Evolutionary conservation across 2,888 invertebrate species (phyloP).

Genomic region (Apomyelois bistriatella): DNA sequence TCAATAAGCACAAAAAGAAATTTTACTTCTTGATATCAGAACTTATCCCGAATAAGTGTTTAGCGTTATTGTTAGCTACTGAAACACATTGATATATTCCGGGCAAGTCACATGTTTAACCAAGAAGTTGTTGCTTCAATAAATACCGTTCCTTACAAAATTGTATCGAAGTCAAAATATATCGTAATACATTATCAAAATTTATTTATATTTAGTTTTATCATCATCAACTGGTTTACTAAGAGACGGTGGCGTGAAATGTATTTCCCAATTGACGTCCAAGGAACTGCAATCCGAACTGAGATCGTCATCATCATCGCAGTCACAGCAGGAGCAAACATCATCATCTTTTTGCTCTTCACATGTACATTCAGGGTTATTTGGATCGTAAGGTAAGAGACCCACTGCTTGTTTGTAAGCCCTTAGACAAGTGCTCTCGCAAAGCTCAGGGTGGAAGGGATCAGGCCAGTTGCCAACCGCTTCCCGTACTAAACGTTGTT

Average conservation of each 20-base stretch:
- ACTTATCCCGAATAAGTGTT: no score
- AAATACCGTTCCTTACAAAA: no score
- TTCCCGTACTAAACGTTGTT: constrained; percentile 35
- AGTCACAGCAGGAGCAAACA: constrained; percentile 39
- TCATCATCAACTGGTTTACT: neutral
- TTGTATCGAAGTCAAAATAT: no score
- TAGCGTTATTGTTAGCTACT: no score
- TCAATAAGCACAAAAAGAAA: no score
- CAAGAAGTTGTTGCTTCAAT: no score
- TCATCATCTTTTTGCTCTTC: constrained; percentile 22
- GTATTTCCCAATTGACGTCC: constrained; percentile 65
- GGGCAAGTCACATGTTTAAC: no score
- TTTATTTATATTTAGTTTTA: neutral
- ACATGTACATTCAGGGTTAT: constrained; percentile 33
- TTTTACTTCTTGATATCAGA: no score
- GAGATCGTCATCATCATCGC: constrained; percentile 36
- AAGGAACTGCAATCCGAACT: constrained; percentile 52
- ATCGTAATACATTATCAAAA: neutral
- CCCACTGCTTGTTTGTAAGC: constrained; percentile 51
- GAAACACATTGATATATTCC: no score
- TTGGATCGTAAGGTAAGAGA: constrained; percentile 29
- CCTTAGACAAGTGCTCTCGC: constrained; percentile 47
- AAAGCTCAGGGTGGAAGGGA: constrained; percentile 47
- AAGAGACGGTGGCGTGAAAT: constrained; percentile 56
- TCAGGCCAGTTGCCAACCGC: constrained; percentile 44